A percentile compares a stretch with the other conserved stretches of the same genome.
These are phyloP conservation scores for Mesoligia furuncula DNA, from an alignment of 2,888 invertebrate species.

Conservation along the genomic window DNA sequence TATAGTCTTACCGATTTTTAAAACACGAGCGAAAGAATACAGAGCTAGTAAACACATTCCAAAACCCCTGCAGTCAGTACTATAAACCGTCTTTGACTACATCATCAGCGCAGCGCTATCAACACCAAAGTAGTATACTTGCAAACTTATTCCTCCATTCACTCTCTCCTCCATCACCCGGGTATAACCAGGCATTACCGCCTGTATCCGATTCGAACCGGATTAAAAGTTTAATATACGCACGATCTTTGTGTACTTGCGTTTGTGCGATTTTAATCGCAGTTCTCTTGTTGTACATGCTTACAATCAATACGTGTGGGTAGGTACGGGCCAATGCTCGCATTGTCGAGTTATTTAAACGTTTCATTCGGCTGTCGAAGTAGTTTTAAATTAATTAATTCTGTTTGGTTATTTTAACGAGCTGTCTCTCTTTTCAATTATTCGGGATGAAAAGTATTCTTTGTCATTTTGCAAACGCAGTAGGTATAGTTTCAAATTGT, in stretches of 20 bases:
- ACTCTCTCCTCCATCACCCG: conserved; percentile 19
- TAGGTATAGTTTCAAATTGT: not conserved
- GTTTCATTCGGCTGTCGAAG: conserved; percentile 16
- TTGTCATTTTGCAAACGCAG: not conserved
- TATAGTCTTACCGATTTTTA: not conserved
- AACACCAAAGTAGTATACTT: not conserved
- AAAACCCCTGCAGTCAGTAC: not conserved
- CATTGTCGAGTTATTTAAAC: conserved; percentile 27
- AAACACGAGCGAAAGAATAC: not conserved
- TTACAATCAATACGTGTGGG: conserved; percentile 28
- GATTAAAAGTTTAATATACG: conserved; percentile 68
- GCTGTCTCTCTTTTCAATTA: not conserved
- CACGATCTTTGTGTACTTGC: conserved; percentile 55
- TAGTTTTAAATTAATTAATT: conserved; percentile 44
- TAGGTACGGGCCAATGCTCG: conserved; percentile 21
- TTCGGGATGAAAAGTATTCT: not conserved
- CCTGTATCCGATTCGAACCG: conserved; percentile 44
- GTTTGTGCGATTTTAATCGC: conserved; percentile 57
- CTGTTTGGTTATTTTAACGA: conserved; percentile 28
- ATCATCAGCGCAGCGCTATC: not conserved
- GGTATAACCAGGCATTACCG: conserved; percentile 50
- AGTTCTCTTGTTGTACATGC: conserved; percentile 23
- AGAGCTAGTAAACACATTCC: not conserved
- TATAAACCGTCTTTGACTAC: not conserved
- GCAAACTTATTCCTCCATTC: conserved; percentile 5